Percentiles rank a stretch among this genome's conserved stretches.
These are phyloP conservation scores for Temnothorax longispinosus DNA, from an alignment of 1,140 invertebrate species.

Conservation along the genomic window DNA sequence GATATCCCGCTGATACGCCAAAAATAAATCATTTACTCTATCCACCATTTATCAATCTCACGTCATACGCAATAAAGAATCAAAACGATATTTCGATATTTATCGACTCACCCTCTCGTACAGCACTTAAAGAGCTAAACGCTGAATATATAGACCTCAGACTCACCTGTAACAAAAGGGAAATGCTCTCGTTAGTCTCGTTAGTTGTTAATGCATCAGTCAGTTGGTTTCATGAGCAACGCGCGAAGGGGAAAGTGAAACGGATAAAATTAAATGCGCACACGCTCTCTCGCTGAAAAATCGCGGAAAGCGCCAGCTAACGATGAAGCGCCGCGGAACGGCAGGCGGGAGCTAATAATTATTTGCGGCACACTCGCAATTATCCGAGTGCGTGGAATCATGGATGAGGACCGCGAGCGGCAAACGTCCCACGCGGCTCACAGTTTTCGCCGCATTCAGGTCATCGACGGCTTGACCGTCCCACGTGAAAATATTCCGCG, in stretches of 20 bases:
- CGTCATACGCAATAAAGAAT: not conserved
- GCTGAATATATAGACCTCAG: not conserved
- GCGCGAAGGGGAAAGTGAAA: slow-evolving; percentile 18
- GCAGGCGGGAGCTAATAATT: slow-evolving; percentile 54
- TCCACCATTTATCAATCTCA: not conserved
- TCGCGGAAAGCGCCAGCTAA: not conserved
- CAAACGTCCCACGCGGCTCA: slow-evolving; percentile 60
- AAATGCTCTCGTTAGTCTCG: slow-evolving; percentile 36
- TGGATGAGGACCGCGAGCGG: slow-evolving; percentile 25
- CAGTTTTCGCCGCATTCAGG: slow-evolving; percentile 73
- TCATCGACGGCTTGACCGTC: slow-evolving; percentile 67
- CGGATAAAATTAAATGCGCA: not conserved
- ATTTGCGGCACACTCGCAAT: slow-evolving; percentile 54
- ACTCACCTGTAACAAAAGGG: slow-evolving; percentile 60
- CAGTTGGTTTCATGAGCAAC: not conserved
- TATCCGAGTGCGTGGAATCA: slow-evolving; percentile 64
- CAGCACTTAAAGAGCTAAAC: not conserved
- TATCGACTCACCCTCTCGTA: slow-evolving; percentile 14
- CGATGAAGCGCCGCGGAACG: not conserved
- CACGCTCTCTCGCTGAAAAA: slow-evolving; percentile 10
- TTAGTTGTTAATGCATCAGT: not conserved
- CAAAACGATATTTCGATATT: not conserved
- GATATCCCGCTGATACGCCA: not conserved
- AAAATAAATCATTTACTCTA: slow-evolving; percentile 12
- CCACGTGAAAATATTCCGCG: slow-evolving; percentile 70